Base-by-base conservation (phyloP, 2,888 invertebrate species). In the Odontomyia ornata region DNA sequence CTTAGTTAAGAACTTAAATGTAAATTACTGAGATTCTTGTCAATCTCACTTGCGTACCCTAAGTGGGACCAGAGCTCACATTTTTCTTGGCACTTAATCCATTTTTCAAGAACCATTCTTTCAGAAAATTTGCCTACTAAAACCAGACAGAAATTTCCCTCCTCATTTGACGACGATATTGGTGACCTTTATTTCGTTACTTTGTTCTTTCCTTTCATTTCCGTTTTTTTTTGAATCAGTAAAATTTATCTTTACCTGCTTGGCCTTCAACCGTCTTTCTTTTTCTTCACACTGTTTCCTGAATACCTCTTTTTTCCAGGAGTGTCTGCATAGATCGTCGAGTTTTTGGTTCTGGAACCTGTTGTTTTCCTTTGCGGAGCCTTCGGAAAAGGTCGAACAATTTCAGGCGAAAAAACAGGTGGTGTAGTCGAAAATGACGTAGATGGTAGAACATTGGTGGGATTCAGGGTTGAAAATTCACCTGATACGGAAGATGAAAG, bases 221-320 rank as follows among this genome's bases (percentile, higher is more conserved):
- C n/a, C 23, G 13, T 64, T 64, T 64, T 28, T n/a, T 65, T 30
- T 65, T 65, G 15, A n/a, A 28, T 28, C 43, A 28, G 23, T 65
- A 65, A 28, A 9, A 65, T 30, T 65, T 65, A n/a, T 36, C 9
- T 65, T 65, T 30, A 60, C 60, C 18, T 25, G 11, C 18, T 56
- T 56, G 5, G 9, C 18, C 18, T 60, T 60, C 60, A 60, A 60
- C 30, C 43, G 30, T 27, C 21, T 65, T n/a, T 65, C 30, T 65
- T 21, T 65, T 15, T 28, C 36, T 65, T 27, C 65, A 30, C 28
- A 43, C 23, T 25, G 9, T 52, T n/a, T 69, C 9, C 25, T 9
- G 5, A 11, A 46, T 23, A 11, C 21, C 43, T 23, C 43, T 25
- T 46, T 43, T 43, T 46, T 18, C 25, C 18, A 36, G 71, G 47